Base-by-base conservation (phyloP, 2,888 invertebrate genomes). In the Neoaliturus tenellus region DNA sequence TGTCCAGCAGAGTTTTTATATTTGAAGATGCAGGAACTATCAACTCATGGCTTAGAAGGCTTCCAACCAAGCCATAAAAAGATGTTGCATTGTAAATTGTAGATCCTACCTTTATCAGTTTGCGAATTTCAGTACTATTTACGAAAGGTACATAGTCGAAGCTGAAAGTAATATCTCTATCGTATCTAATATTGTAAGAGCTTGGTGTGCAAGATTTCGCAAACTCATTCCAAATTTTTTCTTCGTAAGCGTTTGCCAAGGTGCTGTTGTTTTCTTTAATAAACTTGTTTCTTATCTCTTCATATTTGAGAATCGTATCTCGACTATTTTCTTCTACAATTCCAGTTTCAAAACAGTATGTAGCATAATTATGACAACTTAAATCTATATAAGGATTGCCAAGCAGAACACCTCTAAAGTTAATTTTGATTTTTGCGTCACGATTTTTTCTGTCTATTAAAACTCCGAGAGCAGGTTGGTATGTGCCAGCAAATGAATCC, bases 11-110 rank as follows among this genome's bases (percentile, higher is more conserved):
- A 0, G 14, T 85, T 88, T 85, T 90, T 89, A 55, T 91, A 90
- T 78, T 92, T 93, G 33, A 92, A 92, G 87, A 94, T 91, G 89
- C 95, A 92, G 33, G 93, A 90, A 87, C 96, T 94, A 3, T 98
- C 98, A 0, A 98, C 97, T 89, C 98, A 98, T 84, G 98, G n/a
- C 10, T n/a, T 14, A 39, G 23, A 39, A 58, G 10, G n/a, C 62
- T 20, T 14, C 62, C 28, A 58, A 81, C 28, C 8, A 31, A 35
- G n/a, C 55, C 55, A 12, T 6, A 55, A 25, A 23, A 55, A 23
- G 55, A 55, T 4, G 55, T 55, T 4, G 17, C 55, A 25, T 55
- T 55, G 25, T 55, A 55, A 5, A 3, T 8, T 5, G 25, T 23
- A 17, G 20, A 5, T 8, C 55, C 55, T 14, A 55, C 55, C 25